Conservation (phyloP, 1,140 invertebrate species). For the Sitophilus oryzae region DNA sequence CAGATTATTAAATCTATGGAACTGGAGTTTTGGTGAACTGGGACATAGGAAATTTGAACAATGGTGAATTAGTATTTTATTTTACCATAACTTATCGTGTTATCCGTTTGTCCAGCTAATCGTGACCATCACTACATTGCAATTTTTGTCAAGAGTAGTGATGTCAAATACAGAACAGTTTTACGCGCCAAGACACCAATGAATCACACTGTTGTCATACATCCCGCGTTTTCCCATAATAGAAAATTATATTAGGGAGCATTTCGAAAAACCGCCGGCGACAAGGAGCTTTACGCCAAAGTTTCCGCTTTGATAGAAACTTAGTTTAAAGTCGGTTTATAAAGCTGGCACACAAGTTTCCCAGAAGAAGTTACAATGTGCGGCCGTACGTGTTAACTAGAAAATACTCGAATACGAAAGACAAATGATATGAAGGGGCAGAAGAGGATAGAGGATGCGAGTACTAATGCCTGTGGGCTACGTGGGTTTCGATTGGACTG, state of each 20-base stretch:
- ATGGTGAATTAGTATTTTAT: too few species aligned
- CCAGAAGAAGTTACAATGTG: neutral
- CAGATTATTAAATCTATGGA: too few species aligned
- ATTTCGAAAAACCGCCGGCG: neutral
- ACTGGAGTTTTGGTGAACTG: too few species aligned
- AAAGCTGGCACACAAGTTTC: neutral
- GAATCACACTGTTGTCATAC: neutral
- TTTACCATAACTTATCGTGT: too few species aligned
- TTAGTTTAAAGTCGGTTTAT: neutral
- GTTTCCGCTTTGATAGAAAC: neutral
- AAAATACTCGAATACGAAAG: neutral
- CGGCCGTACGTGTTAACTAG: neutral
- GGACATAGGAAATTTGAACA: too few species aligned
- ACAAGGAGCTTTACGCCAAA: neutral
- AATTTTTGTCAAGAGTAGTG: too few species aligned
- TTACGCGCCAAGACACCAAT: neutral
- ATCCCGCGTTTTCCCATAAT: neutral
- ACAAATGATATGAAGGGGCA: neutral
- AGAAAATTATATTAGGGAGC: neutral
- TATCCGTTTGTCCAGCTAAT: too few species aligned
- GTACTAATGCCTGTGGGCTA: neutral
- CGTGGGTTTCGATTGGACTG: too few species aligned
- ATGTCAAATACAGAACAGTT: too few species aligned
- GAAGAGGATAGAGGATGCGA: neutral
- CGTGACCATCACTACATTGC: too few species aligned